Evolutionary conservation across 2,113 vertebrate species (phyloP), one percentile per base, ranked within the genome.

Genomic region (Pelusios castaneus): DNA sequence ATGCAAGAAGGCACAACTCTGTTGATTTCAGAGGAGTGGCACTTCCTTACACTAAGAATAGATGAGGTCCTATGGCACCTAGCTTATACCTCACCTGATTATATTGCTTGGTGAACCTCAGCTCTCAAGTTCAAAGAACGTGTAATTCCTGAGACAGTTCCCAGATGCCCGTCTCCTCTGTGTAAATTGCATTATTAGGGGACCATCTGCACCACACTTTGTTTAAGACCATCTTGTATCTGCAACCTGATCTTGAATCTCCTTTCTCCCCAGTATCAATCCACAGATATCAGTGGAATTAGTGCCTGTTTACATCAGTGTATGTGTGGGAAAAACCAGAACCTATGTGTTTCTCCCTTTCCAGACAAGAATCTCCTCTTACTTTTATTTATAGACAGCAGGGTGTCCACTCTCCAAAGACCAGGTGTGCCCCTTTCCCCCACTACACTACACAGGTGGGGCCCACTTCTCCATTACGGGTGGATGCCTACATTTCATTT

Each of bases 391-490:
- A 12, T 75, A 43, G 21, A 25, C 24, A 41, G 67, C 67, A 75
- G 70, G 38, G 38, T 75, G 38, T 41, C 70, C 38, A 38, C 24
- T 24, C 8, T 73, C 21, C 67, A 73, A n/a, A 73, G 38, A 73
- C 67, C 34, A 22, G 10, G 21, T 19, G 9, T 38, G 34, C 22
- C 21, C 21, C 22, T 12, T 58, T 58, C 29, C 56, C 22, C 24
- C 8, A 73, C 24, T n/a, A 25, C 24, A 12, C 70, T 25, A 24
- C 38, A 41, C 89, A 56, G 78, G 83, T n/a, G n/a, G 14, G 82
- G 67, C 12, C 75, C 12, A 0, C 86, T 93, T 29, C 0, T 56
- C 86, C 58, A 10, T 3, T 0, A 2, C 0, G 17, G 34, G 4
- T 2, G 47, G 81, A 75, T 38, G 4, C 55, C 1, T 81, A 12